Evolutionary conservation across 2,113 vertebrate species (phyloP).

Genomic region (Lonchura striata): DNA sequence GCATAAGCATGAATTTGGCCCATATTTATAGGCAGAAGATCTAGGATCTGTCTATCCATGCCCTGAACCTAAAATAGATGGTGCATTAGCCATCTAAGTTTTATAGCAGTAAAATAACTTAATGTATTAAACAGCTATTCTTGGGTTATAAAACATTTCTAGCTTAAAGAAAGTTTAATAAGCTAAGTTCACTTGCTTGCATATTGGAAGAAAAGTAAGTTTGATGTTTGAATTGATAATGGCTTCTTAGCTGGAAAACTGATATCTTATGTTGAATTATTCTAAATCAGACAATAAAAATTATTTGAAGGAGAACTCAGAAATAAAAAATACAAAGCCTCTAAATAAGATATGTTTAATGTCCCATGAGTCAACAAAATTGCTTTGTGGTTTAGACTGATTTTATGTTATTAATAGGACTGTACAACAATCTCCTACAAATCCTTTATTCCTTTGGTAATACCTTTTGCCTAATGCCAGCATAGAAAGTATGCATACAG

Average conservation of each 20-base stretch:
- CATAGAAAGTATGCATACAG: background rate
- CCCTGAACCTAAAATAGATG: background rate
- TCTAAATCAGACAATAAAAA: conserved; percentile 55
- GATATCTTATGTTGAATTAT: conserved; percentile 46
- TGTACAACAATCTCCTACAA: conserved; percentile 30
- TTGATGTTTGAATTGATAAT: conserved; percentile 40
- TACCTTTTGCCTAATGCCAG: conserved; percentile 36
- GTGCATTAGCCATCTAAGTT: background rate
- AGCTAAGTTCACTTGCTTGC: background rate
- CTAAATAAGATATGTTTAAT: conserved; percentile 52
- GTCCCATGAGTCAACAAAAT: conserved; percentile 63
- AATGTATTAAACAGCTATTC: background rate
- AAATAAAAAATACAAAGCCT: conserved; percentile 42
- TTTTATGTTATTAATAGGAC: conserved; percentile 59
- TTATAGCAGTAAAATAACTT: background rate
- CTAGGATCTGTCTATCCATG: background rate
- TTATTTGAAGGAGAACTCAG: conserved; percentile 20
- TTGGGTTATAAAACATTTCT: background rate
- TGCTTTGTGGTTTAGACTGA: conserved; percentile 49
- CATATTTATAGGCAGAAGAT: background rate
- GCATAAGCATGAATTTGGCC: background rate
- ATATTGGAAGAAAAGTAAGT: background rate
- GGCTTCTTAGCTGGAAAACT: conserved; percentile 23
- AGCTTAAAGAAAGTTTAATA: conserved; percentile 11
- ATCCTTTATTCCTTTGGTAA: conserved; percentile 34